A percentile compares a stretch with the other conserved stretches of the same genome.
These are phyloP conservation scores for Athetis lepigone DNA, from an alignment of 2,888 invertebrate genomes.

Conservation along the genomic window DNA sequence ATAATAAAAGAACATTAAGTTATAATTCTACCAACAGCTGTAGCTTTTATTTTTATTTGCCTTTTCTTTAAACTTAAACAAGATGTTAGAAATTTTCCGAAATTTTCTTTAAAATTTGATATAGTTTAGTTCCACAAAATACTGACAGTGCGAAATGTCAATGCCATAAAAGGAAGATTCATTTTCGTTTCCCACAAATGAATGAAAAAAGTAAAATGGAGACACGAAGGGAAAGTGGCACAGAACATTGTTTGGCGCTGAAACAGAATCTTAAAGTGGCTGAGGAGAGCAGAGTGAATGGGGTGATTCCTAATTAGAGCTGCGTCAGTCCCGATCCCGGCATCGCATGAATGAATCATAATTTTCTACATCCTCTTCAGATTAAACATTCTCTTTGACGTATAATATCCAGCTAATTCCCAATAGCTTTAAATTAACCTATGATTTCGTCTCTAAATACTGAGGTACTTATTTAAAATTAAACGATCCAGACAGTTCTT, in stretches of 20 bases:
- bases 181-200: conserved; percentile 27
- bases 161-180: not conserved
- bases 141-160: not conserved
- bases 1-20: conserved; percentile 20
- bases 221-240: conserved; percentile 33
- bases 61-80: not conserved
- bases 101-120: not conserved
- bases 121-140: not conserved
- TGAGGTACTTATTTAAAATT: conserved; percentile 51
- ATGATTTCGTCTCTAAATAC: conserved; percentile 40
- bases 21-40: conserved; percentile 1
- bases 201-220: conserved; percentile 31
- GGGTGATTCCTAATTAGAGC: conserved; percentile 59
- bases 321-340: conserved; percentile 33
- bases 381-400: conserved; percentile 51
- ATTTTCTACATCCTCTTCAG: conserved; percentile 48
- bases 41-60: not conserved
- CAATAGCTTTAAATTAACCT: conserved; percentile 34
- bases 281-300: conserved; percentile 37
- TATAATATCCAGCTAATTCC: conserved; percentile 39
- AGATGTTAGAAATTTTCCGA: not conserved
- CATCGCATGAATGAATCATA: conserved; percentile 53
- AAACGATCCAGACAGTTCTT: conserved; percentile 40
- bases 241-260: conserved; percentile 50
- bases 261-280: conserved; percentile 61